These are phyloP conservation scores for Odontomachus brunneus DNA, from an alignment of 1,140 invertebrate genomes.

Conservation along the genomic window DNA sequence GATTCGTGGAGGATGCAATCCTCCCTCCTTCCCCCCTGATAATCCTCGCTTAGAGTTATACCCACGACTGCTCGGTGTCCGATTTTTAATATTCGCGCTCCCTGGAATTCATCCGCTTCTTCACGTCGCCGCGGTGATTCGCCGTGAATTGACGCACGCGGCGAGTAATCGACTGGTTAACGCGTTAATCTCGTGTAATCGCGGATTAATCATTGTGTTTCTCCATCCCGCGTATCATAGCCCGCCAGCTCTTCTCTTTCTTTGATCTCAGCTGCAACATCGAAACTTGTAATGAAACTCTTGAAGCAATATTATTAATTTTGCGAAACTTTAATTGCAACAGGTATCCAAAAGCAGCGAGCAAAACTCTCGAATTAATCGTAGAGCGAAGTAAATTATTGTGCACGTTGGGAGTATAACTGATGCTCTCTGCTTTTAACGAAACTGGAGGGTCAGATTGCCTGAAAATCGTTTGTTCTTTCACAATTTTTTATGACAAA, in stretches of 20 bases:
- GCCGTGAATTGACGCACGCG: constrained; percentile 20
- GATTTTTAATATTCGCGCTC: constrained; percentile 48
- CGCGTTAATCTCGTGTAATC: constrained; percentile 30
- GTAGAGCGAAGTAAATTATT: background rate
- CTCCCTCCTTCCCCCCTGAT: background rate
- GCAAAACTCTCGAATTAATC: constrained; percentile 1
- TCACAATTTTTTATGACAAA: too few relatives aligned
- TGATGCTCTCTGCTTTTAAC: too few relatives aligned
- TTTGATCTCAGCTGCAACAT: background rate
- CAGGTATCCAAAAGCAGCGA: too few relatives aligned
- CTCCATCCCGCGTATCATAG: constrained; percentile 8
- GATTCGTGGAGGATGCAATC: constrained; percentile 32
- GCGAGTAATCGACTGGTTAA: constrained; percentile 33
- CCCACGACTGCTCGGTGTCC: constrained; percentile 30
- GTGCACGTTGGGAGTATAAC: background rate
- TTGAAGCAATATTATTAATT: background rate
- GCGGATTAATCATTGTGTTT: constrained; percentile 18
- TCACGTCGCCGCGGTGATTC: background rate
- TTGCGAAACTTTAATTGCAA: background rate
- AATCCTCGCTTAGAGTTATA: constrained; percentile 33
- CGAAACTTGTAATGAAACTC: background rate
- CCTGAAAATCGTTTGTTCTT: too few relatives aligned
- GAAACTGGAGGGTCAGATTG: too few relatives aligned
- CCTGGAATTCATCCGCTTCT: constrained; percentile 43
- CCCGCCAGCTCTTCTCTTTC: too few relatives aligned